A percentile compares a stretch with the other conserved stretches of the same genome.
Conservation (phyloP, 2,797 vertebrate genomes). For the Masticophis lateralis region DNA sequence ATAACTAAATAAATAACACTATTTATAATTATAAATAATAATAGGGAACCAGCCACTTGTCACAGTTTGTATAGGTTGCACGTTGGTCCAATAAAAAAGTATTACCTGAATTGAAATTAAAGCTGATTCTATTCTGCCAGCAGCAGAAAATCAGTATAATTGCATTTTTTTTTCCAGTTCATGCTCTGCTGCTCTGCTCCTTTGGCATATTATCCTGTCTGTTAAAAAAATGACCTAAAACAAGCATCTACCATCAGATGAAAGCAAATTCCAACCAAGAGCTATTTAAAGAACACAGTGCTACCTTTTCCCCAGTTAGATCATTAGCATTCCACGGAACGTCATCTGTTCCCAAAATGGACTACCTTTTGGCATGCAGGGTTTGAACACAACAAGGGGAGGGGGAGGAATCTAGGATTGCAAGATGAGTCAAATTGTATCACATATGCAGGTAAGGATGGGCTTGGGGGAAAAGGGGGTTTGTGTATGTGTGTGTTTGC, state of each 20-base stretch:
- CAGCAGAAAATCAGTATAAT: background rate
- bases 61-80: background rate
- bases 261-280: conserved; percentile 29
- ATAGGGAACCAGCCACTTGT: background rate
- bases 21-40: no score
- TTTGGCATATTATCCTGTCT: background rate
- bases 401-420: background rate
- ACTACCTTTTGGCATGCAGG: background rate
- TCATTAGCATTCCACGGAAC: background rate
- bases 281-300: background rate
- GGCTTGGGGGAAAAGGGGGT: background rate
- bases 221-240: conserved; percentile 1
- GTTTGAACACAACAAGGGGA: background rate
- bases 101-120: background rate
- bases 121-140: background rate
- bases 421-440: background rate
- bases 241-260: conserved; percentile 25
- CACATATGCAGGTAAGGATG: background rate
- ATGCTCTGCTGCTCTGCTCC: background rate
- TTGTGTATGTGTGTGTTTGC: background rate
- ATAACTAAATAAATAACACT: background rate
- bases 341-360: background rate
- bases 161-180: background rate
- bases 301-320: background rate
- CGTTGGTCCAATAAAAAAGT: background rate